Base-by-base conservation (phyloP, 2,113 vertebrate species). In the Ornithorhynchus anatinus region DNA sequence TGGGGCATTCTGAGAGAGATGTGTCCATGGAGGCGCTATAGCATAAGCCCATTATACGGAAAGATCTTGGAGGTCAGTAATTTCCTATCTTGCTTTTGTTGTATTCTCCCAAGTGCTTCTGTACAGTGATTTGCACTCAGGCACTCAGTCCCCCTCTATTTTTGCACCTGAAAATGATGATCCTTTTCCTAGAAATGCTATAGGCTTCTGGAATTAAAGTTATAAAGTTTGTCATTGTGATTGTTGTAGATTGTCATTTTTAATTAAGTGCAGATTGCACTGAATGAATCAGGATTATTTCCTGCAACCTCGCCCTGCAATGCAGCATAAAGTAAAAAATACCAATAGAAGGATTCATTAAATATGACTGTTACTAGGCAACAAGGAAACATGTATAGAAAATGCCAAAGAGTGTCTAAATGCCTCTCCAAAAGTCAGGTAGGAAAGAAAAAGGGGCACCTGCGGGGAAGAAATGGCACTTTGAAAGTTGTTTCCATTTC, bases 281-380 rank as follows among this genome's bases (percentile, higher is more conserved):
- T 48, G 57, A 72, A 77, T 61, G 3, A 33, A 53, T 37, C 8
- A 2, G 70, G 72, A 35, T 48, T 51, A 32, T 27, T 48, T 71
- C 35, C 16, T 33, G 19, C 31, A 38, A 56, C 35, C 62, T 62
- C 17, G 27, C 43, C 39, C 47, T 13, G 15, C 62, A 82, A 60
- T 50, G 66, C 42, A 3, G 70, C 36, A 57, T 44, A 35, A 80
- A 2, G 27, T 27, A 60, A 73, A 63, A 72, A 20, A 51, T 29
- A 47, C 57, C 23, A 23, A 25, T 25, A 80, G 72, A 82, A 70
- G n/a, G 43, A 25, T 57, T 82, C 56, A 16, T 70, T 61, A 66
- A 73, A 88, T 59, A 69, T 4, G 29, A 39, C 1, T 31, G 51
- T 75, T 42, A 37, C 83, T 77, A 81, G 75, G 89, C 88, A 86